phyloP scores from a whole-genome alignment of 2,888 invertebrate species.

The Troides aeacus region DNA sequence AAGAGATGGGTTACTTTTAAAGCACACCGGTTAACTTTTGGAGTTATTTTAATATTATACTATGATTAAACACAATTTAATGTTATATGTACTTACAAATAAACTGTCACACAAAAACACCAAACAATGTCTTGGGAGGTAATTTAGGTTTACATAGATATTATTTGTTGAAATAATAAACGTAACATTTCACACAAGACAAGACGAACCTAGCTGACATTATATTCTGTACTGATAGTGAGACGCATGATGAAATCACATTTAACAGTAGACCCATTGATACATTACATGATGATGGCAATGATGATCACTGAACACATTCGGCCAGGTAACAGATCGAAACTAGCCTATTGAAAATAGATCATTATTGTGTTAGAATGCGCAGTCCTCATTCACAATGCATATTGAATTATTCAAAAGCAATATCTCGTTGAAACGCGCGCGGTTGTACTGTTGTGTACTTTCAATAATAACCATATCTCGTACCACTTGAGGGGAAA shows the following conservation, averaged over 20 bases:
- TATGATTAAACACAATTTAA: too few relatives aligned
- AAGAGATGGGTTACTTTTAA: too few relatives aligned
- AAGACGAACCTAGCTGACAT: not conserved
- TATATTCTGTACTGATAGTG: not conserved
- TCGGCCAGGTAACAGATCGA: not conserved
- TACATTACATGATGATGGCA: not conserved
- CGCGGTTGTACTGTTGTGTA: not conserved
- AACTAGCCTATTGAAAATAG: conserved; percentile 1
- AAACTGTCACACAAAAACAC: not conserved
- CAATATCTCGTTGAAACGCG: conserved; percentile 7
- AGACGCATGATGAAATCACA: not conserved
- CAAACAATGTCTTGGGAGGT: not conserved
- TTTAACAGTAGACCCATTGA: not conserved
- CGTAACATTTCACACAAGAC: not conserved
- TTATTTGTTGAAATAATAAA: not conserved
- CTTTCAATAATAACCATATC: conserved; percentile 23
- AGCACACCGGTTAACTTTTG: too few relatives aligned
- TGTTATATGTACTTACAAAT: not conserved
- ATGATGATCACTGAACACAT: not conserved
- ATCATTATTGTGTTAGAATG: conserved; percentile 13
- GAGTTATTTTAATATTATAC: too few relatives aligned
- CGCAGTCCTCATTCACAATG: conserved; percentile 10
- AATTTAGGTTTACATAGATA: not conserved
- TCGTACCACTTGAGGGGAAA: conserved; percentile 20
- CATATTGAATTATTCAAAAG: conserved; percentile 26